Conservation (phyloP, 1,140 invertebrate species). For the Potamilus streckersoni region DNA sequence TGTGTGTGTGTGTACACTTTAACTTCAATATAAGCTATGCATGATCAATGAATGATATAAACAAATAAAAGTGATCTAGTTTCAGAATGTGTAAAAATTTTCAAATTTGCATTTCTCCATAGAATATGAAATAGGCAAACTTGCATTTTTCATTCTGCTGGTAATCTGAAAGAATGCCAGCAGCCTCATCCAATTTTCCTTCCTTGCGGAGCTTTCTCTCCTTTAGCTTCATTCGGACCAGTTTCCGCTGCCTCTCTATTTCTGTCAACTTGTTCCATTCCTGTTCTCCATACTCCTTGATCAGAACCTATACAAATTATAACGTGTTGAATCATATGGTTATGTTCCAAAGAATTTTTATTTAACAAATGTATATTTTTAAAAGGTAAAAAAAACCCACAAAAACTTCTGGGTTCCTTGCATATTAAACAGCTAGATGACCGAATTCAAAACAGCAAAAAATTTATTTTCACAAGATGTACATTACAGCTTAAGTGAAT, state of each 20-base stretch:
- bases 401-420: too few relatives aligned
- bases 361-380: too few relatives aligned
- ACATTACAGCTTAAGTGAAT: too few relatives aligned
- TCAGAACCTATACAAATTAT: constrained; percentile 36
- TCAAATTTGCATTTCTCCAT: background rate
- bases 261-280: constrained; percentile 56
- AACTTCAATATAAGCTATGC: too few relatives aligned
- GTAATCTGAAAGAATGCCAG: constrained; percentile 43
- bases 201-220: constrained; percentile 51
- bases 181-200: constrained; percentile 54
- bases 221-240: constrained; percentile 52
- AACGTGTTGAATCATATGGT: background rate
- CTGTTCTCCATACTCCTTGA: constrained; percentile 50
- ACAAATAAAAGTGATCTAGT: background rate
- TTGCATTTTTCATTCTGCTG: constrained; percentile 53
- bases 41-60: background rate
- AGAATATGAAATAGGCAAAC: background rate
- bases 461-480: too few relatives aligned
- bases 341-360: too few relatives aligned
- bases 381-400: too few relatives aligned
- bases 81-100: background rate
- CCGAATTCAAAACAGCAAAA: too few relatives aligned
- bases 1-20: too few relatives aligned
- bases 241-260: constrained; percentile 47
- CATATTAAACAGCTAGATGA: too few relatives aligned